phyloP scores from a whole-genome alignment of 2,888 invertebrate species.

The Tholera decimalis region DNA sequence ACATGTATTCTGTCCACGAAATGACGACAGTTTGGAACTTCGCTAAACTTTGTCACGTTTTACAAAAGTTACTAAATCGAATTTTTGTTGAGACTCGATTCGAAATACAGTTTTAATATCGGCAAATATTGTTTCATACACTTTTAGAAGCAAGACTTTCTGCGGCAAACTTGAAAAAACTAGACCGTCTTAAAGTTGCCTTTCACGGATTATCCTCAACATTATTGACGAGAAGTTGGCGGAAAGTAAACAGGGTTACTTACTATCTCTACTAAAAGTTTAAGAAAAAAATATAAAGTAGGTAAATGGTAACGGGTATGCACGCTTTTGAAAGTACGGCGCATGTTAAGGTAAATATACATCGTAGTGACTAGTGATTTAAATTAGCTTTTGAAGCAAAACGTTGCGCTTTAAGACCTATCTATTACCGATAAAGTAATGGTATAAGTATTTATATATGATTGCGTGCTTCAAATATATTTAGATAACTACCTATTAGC shows the following conservation, averaged over 20 bases:
- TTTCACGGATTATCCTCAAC: slow-evolving; percentile 23
- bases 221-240: slow-evolving; percentile 4
- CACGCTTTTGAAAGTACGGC: neutral
- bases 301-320: neutral
- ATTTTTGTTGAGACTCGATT: slow-evolving; percentile 73
- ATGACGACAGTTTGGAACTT: slow-evolving; percentile 71
- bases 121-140: slow-evolving; percentile 69
- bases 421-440: neutral
- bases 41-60: slow-evolving; percentile 73
- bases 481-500: no score
- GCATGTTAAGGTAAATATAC: neutral
- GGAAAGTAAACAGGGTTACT: neutral
- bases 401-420: no score
- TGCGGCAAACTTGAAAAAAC: slow-evolving; percentile 38
- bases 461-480: no score
- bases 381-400: no score
- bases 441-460: neutral
- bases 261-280: neutral
- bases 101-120: slow-evolving; percentile 74
- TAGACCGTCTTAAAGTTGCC: slow-evolving; percentile 27
- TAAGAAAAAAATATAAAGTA: neutral
- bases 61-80: slow-evolving; percentile 76
- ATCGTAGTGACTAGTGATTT: no score
- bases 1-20: slow-evolving; percentile 70
- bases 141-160: slow-evolving; percentile 42